Evolutionary conservation across 2,888 invertebrate genomes (phyloP), one percentile per base, ranked within the genome.

Genomic region (Buathra laborator): DNA sequence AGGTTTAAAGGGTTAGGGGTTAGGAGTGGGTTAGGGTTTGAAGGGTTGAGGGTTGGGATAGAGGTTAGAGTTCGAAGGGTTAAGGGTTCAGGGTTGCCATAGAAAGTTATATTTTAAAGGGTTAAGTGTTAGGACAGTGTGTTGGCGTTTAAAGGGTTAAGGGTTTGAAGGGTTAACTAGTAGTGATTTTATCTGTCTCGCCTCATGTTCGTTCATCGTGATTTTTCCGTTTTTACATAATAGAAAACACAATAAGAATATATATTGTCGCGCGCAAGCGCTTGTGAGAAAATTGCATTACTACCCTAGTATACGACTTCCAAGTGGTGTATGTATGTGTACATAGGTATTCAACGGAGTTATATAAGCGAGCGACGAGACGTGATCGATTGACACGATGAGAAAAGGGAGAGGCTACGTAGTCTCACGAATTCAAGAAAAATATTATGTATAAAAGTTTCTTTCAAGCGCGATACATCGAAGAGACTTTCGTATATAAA

Each of bases 381-480:
- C 37, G 66, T 76, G 66, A 76, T 76, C 75, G 75, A 76, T 76
- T 76, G 66, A 76, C 66, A 64, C 48, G 66, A 66, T 19, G 66
- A 37, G 43, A 76, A 76, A 66, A 53, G 37, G 19, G 48, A 59
- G 59, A 32, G 12, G 59, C 59, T 32, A 32, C 59, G 59, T 56
- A n/a, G 29, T 37, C 59, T 29, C 59, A 7, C 12, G 14, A 29
- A 29, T 59, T 29, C 12, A 59, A 59, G 32, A 29, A 32, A 5
- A 29, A 59, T 14, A n/a, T 29, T 2, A 5, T 32, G 12, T n/a
- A 32, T 59, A 59, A 29, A 32, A 59, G 59, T 59, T 59, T 59
- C 29, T 29, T 32, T 32, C 59, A 12, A 12, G 48, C 14, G n/a
- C 48, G 9, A n/a, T 48, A n/a, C 12, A 48, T 48, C 48, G 48